Evolutionary conservation across 2,113 vertebrate species (phyloP).

Genomic region (Sarotherodon lohbergeri): DNA sequence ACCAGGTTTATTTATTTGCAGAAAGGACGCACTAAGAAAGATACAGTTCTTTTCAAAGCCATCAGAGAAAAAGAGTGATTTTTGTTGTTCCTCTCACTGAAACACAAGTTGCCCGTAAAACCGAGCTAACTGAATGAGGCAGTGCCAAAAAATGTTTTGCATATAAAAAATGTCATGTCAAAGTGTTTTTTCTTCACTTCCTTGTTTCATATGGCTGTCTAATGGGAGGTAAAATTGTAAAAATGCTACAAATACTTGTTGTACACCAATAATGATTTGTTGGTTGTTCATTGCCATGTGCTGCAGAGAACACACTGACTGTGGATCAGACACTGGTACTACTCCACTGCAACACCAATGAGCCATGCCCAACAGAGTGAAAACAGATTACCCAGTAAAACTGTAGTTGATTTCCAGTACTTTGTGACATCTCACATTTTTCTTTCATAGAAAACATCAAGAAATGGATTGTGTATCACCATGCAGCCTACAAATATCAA

Average conservation of each 20-base stretch:
- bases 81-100: neutral
- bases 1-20: neutral
- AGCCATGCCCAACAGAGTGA: neutral
- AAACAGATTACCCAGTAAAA: neutral
- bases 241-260: neutral
- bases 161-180: neutral
- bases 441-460: neutral
- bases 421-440: neutral
- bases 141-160: neutral
- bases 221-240: neutral
- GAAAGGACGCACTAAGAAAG: neutral
- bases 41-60: neutral
- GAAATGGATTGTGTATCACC: neutral
- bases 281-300: neutral
- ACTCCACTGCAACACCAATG: neutral
- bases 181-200: neutral
- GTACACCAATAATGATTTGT: neutral
- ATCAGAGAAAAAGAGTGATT: neutral
- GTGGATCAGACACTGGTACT: neutral
- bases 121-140: fast-evolving
- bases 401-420: neutral
- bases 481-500: neutral
- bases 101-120: neutral
- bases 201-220: neutral
- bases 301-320: neutral